Conservation (phyloP, 2,113 vertebrate species). For the Perca fluviatilis region DNA sequence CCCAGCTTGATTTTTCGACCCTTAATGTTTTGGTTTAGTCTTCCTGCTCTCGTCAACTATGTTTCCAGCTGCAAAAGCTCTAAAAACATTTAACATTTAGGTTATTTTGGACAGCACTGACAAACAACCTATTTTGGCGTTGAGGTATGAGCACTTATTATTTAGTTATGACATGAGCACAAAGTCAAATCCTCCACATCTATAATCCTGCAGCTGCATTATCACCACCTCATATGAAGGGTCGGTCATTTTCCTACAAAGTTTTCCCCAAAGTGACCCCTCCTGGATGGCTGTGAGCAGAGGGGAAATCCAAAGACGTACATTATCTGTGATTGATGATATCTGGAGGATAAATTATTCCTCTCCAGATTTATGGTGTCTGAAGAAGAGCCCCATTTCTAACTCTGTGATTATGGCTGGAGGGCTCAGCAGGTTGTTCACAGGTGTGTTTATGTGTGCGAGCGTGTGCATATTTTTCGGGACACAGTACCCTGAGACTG, state of each 20-base stretch:
- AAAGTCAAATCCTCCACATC: conserved; percentile 3
- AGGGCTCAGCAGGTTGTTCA: conserved; percentile 63
- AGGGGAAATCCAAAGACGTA: conserved; percentile 31
- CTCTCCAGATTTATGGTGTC: conserved; percentile 67
- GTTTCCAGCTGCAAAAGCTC: background rate
- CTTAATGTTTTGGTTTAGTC: too few species aligned
- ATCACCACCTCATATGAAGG: background rate
- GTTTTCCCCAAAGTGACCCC: conserved; percentile 53
- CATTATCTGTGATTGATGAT: conserved; percentile 73
- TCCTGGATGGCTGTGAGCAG: conserved; percentile 3
- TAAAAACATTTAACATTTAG: background rate
- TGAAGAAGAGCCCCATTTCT: conserved; percentile 61
- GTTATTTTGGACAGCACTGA: background rate
- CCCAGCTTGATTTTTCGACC: too few species aligned
- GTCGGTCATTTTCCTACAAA: background rate
- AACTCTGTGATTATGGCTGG: conserved; percentile 64
- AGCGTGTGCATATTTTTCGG: conserved; percentile 53
- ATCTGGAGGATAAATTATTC: conserved; percentile 71
- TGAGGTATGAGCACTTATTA: background rate
- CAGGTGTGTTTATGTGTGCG: conserved; percentile 49
- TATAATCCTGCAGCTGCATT: conserved; percentile 6
- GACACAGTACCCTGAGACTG: conserved; percentile 67
- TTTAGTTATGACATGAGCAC: background rate
- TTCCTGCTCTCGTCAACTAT: background rate
- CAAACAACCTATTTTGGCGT: background rate